phyloP scores from a whole-genome alignment of 2,113 vertebrate species.

The Sigmodon hispidus region DNA sequence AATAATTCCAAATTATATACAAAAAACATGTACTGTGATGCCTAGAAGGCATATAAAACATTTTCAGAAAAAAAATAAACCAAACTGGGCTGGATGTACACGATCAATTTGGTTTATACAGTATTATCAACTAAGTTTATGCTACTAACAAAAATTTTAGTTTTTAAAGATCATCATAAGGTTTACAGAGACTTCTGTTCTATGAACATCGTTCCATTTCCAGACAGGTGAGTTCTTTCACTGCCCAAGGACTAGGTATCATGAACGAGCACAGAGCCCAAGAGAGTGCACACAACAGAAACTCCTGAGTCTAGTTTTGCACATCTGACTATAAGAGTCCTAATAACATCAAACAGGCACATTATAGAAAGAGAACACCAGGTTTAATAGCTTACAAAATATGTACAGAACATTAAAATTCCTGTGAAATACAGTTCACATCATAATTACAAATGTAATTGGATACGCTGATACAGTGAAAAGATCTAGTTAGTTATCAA shows the following conservation, averaged over 20 bases:
- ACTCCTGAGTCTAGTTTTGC: constrained; percentile 1
- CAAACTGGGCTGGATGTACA: neutral
- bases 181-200: constrained; percentile 20
- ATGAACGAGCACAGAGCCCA: neutral
- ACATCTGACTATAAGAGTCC: constrained; percentile 17
- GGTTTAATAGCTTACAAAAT: constrained; percentile 72
- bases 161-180: neutral
- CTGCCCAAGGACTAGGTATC: neutral
- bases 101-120: neutral
- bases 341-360: constrained; percentile 20
- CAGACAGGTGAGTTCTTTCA: neutral
- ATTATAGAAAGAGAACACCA: constrained; percentile 47
- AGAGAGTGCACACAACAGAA: constrained; percentile 14
- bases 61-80: constrained; percentile 21
- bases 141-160: neutral
- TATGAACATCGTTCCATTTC: neutral
- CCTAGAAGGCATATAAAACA: constrained; percentile 44
- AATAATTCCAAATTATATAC: constrained; percentile 38
- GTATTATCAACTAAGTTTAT: constrained; percentile 50
- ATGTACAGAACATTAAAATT: constrained; percentile 67
- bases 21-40: constrained; percentile 3
- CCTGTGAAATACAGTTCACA: constrained; percentile 61
- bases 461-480: constrained; percentile 47
- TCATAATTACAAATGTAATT: constrained; percentile 59
- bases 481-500: constrained; percentile 46